Evolutionary conservation across 2,888 invertebrate species (phyloP).

Genomic region (Euphydryas editha): DNA sequence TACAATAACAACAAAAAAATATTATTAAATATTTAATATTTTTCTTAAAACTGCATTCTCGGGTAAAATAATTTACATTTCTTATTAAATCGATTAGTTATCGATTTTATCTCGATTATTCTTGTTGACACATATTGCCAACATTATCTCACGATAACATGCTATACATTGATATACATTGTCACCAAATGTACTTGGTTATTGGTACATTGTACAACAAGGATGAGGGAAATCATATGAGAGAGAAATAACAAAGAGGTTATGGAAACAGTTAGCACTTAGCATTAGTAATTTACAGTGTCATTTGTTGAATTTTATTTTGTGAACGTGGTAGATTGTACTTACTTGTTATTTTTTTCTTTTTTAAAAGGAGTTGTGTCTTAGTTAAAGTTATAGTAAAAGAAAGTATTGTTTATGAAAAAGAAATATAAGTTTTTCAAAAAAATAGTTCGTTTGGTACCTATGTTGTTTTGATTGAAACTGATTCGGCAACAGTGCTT

Average conservation of each 20-base stretch:
- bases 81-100: background rate
- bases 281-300: constrained; percentile 17
- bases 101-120: background rate
- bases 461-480: constrained; percentile 24
- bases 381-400: constrained; percentile 8
- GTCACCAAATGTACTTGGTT: constrained; percentile 32
- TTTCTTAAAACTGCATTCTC: too few species aligned
- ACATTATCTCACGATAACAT: constrained; percentile 9
- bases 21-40: too few species aligned
- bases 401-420: background rate
- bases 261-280: constrained; percentile 27
- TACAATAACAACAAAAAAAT: too few species aligned
- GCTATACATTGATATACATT: background rate
- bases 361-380: background rate
- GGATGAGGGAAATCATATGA: constrained; percentile 30
- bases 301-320: constrained; percentile 28
- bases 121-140: constrained; percentile 16
- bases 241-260: constrained; percentile 35
- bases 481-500: constrained; percentile 36
- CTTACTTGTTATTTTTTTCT: constrained; percentile 6
- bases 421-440: constrained; percentile 1
- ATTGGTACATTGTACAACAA: too few species aligned
- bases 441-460: constrained; percentile 33
- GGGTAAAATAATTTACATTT: too few species aligned
- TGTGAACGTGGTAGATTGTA: constrained; percentile 21